Evolutionary conservation across 30 jellyfish, hydroid and myxozoan genomes (phyloP).

Genomic region (Cassiopea xamachana): DNA sequence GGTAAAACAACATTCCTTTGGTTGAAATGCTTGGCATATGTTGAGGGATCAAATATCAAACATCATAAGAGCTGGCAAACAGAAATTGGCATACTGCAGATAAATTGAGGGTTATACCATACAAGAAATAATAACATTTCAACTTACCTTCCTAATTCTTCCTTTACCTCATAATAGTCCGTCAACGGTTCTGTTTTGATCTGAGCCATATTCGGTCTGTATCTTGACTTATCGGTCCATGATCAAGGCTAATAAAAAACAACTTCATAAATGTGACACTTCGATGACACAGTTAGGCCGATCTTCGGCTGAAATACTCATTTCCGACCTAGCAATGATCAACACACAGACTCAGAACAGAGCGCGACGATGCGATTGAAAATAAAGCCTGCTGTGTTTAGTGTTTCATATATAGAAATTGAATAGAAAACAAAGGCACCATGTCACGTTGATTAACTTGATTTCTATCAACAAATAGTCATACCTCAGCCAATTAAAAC

Average conservation of each 20-base stretch:
- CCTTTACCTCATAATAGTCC: constrained; percentile 83
- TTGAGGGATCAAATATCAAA: too few relatives aligned
- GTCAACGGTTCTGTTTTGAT: constrained; percentile 86
- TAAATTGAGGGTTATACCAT: too few relatives aligned
- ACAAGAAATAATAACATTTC: background rate
- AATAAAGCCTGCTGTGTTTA: constrained; percentile 76
- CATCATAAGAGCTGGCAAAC: background rate
- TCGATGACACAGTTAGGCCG: constrained; percentile 17
- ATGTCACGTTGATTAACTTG: constrained; percentile 75
- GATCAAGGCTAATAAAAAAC: constrained; percentile 5
- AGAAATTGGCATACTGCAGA: too few relatives aligned
- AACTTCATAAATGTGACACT: background rate
- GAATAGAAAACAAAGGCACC: constrained; percentile 64
- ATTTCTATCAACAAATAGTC: constrained; percentile 77
- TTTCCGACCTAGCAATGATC: constrained; percentile 62
- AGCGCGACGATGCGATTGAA: constrained; percentile 49
- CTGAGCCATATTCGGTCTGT: constrained; percentile 65
- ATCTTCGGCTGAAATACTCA: constrained; percentile 27
- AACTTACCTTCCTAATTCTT: constrained; percentile 94
- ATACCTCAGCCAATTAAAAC: constrained; percentile 67
- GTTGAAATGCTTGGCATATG: too few relatives aligned
- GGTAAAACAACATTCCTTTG: too few relatives aligned
- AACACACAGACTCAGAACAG: constrained; percentile 29
- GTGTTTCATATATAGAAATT: constrained; percentile 55
- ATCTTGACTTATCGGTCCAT: constrained; percentile 20